Percentiles rank a stretch among this genome's conserved stretches.
Evolutionary conservation across 2,888 invertebrate genomes (phyloP).

Genomic region (Incurvaria masculella): DNA sequence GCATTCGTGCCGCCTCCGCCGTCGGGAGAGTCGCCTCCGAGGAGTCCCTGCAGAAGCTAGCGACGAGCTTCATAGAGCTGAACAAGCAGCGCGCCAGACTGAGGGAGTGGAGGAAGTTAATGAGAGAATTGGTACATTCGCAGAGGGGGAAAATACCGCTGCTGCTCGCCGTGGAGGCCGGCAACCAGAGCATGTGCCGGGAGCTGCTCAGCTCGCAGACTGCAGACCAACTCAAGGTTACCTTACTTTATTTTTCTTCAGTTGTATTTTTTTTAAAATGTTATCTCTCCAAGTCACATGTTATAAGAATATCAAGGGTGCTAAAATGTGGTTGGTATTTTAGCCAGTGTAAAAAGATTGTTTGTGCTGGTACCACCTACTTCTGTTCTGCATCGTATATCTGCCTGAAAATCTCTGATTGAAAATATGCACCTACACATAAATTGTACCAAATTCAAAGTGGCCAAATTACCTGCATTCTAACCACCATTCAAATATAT

Average conservation of each 20-base stretch:
- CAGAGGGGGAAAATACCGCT: slow-evolving; percentile 93
- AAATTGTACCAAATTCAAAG: too few relatives aligned
- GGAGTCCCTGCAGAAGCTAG: slow-evolving; percentile 36
- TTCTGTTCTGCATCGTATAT: too few relatives aligned
- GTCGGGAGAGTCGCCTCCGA: slow-evolving; percentile 3
- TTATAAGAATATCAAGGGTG: too few relatives aligned
- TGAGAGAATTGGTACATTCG: slow-evolving; percentile 54
- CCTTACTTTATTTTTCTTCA: slow-evolving; percentile 10
- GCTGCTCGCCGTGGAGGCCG: slow-evolving; percentile 90
- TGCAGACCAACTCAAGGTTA: slow-evolving; percentile 79
- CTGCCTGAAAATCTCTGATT: too few relatives aligned
- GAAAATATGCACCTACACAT: too few relatives aligned
- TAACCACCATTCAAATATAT: too few relatives aligned
- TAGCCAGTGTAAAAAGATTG: too few relatives aligned
- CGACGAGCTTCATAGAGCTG: slow-evolving; percentile 49
- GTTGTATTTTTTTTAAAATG: too few relatives aligned
- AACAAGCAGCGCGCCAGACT: slow-evolving; percentile 51
- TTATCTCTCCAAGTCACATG: too few relatives aligned
- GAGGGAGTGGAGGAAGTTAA: slow-evolving; percentile 56
- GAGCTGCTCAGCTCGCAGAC: slow-evolving; percentile 87
- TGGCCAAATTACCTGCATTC: too few relatives aligned
- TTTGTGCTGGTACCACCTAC: too few relatives aligned
- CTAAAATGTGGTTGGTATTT: too few relatives aligned
- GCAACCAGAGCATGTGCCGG: slow-evolving; percentile 93
- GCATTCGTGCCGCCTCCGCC: slow-evolving; percentile 3